Evolutionary conservation across 2,888 invertebrate genomes (phyloP), one percentile per base, ranked within the genome.

Genomic region (Drosophila longiperda): DNA sequence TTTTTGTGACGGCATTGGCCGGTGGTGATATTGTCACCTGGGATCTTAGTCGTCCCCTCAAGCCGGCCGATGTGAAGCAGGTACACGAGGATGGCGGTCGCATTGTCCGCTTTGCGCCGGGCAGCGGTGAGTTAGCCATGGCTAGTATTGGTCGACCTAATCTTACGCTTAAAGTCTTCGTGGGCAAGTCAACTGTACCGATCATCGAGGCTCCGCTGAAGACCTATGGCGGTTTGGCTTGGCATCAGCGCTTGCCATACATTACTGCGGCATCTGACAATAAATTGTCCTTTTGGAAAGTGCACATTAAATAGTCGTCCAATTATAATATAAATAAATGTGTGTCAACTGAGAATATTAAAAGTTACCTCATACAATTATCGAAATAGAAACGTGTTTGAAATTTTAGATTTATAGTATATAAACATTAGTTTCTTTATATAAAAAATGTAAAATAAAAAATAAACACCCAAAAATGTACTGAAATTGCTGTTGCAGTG

Each of bases 91-190:
- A 96, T 90, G 95, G 95, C 50, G 96, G 96, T 0, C 93, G 94
- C 17, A 83, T 93, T 42, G 93, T 96, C 4, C 94, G 94, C 69
- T 95, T 96, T 92, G 95, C 95, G 12, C 95, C 94, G 7, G 93
- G 94, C 63, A 93, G 94, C 75, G 95, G 95, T 59, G 96, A 96
- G 75, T 93, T 94, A 75, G 93, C 96, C 0, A 92, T 96, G 23
- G 96, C 96, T 1, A 95, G 95, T 34, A 94, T 95, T 54, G 96
- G 96, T 12, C 94, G 94, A 55, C 95, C 96, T 0, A 95, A 95
- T 74, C 94, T 95, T 68, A 94, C 95, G 29, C 91, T 97, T 7
- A 96, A 96, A 92, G 94, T 96, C 0, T 94, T 94, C 50, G 94
- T 94, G 84, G 93, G 94, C 55, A 94, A 94, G 88, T 94, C 94